These are phyloP conservation scores for Alentia gelatinosa DNA, from an alignment of 2,888 invertebrate genomes.

Conservation along the genomic window DNA sequence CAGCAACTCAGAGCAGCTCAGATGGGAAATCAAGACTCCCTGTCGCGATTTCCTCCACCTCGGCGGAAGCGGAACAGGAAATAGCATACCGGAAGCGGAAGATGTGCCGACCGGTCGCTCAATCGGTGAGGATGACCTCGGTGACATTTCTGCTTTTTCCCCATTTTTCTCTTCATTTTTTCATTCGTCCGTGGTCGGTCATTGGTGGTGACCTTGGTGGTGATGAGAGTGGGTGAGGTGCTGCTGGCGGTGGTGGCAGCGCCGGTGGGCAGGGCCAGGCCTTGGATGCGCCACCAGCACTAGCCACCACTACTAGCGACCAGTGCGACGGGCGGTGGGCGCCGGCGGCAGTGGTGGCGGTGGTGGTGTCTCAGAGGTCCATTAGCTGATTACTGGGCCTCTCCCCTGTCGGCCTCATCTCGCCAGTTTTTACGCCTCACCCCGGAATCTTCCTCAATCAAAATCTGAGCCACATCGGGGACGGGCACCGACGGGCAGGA, in stretches of 20 bases:
- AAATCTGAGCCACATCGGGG: not conserved
- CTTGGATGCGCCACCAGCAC: not conserved
- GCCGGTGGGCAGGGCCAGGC: not conserved
- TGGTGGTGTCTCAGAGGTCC: not conserved
- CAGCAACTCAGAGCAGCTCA: no score
- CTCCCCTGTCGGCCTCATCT: not conserved
- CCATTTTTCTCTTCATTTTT: no score
- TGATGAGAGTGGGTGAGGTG: not conserved
- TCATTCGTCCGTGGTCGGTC: no score
- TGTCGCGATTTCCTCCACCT: not conserved
- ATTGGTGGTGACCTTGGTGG: not conserved
- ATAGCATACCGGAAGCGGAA: not conserved
- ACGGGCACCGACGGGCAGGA: not conserved
- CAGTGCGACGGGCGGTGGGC: not conserved
- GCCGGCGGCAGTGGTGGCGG: not conserved
- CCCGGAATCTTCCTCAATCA: not conserved
- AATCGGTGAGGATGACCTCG: not conserved
- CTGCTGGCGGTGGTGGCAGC: not conserved
- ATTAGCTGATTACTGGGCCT: slow-evolving; percentile 13
- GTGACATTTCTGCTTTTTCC: not conserved
- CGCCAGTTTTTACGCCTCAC: not conserved
- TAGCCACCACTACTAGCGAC: not conserved
- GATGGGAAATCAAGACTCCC: no score
- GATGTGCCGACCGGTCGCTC: not conserved
- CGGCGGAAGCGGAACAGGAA: not conserved